These are phyloP conservation scores for Pimpla rufipes DNA, from an alignment of 2,888 invertebrate genomes.

Conservation along the genomic window DNA sequence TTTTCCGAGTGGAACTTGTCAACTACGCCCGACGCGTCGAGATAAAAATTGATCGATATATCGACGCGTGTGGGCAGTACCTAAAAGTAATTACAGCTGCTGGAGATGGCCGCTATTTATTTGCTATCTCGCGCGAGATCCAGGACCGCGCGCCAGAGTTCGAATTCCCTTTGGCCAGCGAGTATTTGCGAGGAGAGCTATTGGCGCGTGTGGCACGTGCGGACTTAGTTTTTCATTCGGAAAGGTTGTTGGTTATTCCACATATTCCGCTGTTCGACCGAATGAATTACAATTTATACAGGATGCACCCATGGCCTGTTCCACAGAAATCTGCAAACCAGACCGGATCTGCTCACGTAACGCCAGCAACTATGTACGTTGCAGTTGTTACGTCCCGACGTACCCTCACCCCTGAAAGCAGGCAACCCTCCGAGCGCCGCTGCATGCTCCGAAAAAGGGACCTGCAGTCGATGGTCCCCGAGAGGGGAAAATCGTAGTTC, in stretches of 20 bases:
- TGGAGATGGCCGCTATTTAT: not conserved
- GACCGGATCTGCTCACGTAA: not conserved
- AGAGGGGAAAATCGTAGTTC: too few species aligned
- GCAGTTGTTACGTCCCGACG: too few species aligned
- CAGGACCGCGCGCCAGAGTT: not conserved
- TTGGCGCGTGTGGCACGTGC: not conserved
- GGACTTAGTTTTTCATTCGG: not conserved
- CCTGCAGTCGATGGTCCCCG: too few species aligned
- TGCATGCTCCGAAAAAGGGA: too few species aligned
- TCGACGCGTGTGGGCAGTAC: conserved; percentile 1
- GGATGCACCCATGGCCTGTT: conserved; percentile 15
- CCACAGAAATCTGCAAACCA: not conserved
- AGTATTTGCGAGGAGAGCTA: not conserved
- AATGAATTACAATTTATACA: not conserved
- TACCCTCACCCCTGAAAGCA: too few species aligned
- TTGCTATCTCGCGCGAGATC: not conserved
- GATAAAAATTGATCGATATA: not conserved
- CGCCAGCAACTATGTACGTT: too few species aligned
- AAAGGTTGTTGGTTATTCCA: not conserved
- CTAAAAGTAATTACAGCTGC: not conserved
- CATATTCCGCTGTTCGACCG: conserved; percentile 19
- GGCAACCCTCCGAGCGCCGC: too few species aligned
- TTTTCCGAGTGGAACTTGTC: not conserved
- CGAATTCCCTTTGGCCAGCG: not conserved
- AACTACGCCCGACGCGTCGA: not conserved